phyloP scores from a whole-genome alignment of 1,140 invertebrate species.

The Eueides isabella region DNA sequence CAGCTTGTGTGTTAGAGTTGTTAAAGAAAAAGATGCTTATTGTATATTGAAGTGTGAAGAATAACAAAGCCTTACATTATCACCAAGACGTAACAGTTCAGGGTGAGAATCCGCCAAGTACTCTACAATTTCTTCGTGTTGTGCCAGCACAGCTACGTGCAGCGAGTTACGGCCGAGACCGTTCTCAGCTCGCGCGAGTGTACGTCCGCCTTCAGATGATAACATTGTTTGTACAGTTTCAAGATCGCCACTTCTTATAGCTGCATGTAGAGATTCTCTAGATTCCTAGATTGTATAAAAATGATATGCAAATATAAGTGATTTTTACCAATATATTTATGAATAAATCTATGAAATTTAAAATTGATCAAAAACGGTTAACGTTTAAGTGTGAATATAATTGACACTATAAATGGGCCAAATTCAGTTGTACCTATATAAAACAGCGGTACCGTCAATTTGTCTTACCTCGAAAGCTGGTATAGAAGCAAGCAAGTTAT shows the following conservation, averaged over 20 bases:
- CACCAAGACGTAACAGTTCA: constrained; percentile 88
- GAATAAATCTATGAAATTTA: too few species aligned
- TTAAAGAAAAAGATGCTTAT: not conserved
- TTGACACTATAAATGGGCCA: too few species aligned
- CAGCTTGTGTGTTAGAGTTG: not conserved
- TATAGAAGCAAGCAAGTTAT: constrained; percentile 86
- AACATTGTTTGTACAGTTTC: constrained; percentile 84
- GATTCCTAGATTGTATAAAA: constrained; percentile 82
- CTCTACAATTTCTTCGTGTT: constrained; percentile 89
- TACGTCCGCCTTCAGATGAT: constrained; percentile 84
- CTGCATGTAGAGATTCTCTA: constrained; percentile 89
- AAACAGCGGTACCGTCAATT: not conserved
- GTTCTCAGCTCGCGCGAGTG: constrained; percentile 90
- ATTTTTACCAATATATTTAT: too few species aligned
- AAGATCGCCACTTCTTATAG: constrained; percentile 86
- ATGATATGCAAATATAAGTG: too few species aligned
- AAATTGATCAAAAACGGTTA: too few species aligned
- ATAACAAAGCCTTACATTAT: constrained; percentile 88
- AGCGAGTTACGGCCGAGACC: constrained; percentile 85
- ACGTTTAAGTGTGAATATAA: too few species aligned
- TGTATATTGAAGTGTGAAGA: not conserved
- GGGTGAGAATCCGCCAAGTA: constrained; percentile 88
- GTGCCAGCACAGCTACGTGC: constrained; percentile 91
- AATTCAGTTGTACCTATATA: too few species aligned
- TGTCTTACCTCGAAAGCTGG: constrained; percentile 87